A percentile compares a stretch with the other conserved stretches of the same genome.
phyloP scores from a whole-genome alignment of 1,140 invertebrate genomes.

The Lepidurus couesii region DNA sequence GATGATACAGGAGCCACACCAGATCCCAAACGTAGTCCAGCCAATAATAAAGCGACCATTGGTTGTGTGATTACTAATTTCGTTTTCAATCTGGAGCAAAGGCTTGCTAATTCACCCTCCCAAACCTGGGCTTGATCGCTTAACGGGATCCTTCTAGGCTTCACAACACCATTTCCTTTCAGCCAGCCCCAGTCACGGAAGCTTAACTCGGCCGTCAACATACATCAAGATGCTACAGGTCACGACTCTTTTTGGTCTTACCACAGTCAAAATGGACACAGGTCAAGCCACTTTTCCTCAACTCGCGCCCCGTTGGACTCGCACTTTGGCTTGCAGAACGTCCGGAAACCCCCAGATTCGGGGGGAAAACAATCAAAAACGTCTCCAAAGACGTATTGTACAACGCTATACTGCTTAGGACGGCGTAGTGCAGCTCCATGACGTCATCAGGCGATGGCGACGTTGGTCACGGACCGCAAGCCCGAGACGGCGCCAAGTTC shows the following conservation, averaged over 20 bases:
- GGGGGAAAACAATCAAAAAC: conserved; percentile 20
- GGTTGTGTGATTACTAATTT: too few species aligned
- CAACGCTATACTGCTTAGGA: conserved; percentile 15
- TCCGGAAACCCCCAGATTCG: conserved; percentile 23
- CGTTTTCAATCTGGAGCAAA: too few species aligned
- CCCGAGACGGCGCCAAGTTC: background rate
- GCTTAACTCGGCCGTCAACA: background rate
- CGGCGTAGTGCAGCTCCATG: conserved; percentile 6
- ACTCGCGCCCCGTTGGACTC: background rate
- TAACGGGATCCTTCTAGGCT: too few species aligned
- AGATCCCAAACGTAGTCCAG: too few species aligned
- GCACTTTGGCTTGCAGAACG: background rate
- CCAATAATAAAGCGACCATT: too few species aligned
- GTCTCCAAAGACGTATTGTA: conserved; percentile 4
- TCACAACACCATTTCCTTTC: too few species aligned
- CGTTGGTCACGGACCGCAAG: background rate
- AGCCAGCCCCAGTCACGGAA: background rate
- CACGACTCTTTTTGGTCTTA: conserved; percentile 26
- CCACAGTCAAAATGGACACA: conserved; percentile 17
- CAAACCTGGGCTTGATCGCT: too few species aligned
- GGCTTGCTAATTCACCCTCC: too few species aligned
- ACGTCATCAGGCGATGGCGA: background rate
- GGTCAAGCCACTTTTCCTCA: background rate
- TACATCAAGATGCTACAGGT: conserved; percentile 30
- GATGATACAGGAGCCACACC: too few species aligned